Conservation (phyloP, 2,888 invertebrate species). For the Agrotis puta region DNA sequence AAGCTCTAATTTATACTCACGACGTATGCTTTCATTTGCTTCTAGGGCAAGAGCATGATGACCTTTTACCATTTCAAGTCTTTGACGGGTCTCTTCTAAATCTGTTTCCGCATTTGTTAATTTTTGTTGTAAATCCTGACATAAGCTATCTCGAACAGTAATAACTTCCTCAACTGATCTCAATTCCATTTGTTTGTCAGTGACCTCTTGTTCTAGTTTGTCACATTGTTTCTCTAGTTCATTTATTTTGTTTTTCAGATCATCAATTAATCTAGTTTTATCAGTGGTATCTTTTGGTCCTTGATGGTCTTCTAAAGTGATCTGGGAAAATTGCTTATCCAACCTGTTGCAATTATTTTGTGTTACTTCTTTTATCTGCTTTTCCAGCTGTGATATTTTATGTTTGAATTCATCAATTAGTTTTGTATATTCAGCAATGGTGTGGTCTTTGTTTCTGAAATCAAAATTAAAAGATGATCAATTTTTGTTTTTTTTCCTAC, state of each 20-base stretch:
- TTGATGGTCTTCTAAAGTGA: slow-evolving; percentile 52
- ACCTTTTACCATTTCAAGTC: slow-evolving; percentile 88
- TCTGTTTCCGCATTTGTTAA: slow-evolving; percentile 79
- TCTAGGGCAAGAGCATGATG: slow-evolving; percentile 88
- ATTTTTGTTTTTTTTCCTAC: background rate
- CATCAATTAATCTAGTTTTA: slow-evolving; percentile 62
- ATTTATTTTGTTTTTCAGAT: slow-evolving; percentile 75
- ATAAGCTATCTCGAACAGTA: slow-evolving; percentile 84
- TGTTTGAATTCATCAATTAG: slow-evolving; percentile 86
- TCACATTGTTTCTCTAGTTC: slow-evolving; percentile 81
- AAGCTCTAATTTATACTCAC: slow-evolving; percentile 87
- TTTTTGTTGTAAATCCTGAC: slow-evolving; percentile 87
- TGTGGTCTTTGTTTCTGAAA: slow-evolving; percentile 86
- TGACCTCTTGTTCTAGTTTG: slow-evolving; percentile 83
- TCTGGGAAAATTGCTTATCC: slow-evolving; percentile 68
- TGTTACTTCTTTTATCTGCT: slow-evolving; percentile 64
- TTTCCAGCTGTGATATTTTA: slow-evolving; percentile 79
- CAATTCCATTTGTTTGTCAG: slow-evolving; percentile 84
- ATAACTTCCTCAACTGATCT: slow-evolving; percentile 86
- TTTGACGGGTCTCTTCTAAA: slow-evolving; percentile 84
- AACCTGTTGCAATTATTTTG: slow-evolving; percentile 70
- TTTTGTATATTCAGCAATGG: slow-evolving; percentile 84
- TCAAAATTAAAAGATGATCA: background rate
- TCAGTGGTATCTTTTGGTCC: slow-evolving; percentile 20
- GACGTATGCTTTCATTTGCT: slow-evolving; percentile 88